Evolutionary conservation across 2,797 vertebrate species (phyloP), one percentile per base, ranked within the genome.

Genomic region (Pipistrellus pipistrellus): DNA sequence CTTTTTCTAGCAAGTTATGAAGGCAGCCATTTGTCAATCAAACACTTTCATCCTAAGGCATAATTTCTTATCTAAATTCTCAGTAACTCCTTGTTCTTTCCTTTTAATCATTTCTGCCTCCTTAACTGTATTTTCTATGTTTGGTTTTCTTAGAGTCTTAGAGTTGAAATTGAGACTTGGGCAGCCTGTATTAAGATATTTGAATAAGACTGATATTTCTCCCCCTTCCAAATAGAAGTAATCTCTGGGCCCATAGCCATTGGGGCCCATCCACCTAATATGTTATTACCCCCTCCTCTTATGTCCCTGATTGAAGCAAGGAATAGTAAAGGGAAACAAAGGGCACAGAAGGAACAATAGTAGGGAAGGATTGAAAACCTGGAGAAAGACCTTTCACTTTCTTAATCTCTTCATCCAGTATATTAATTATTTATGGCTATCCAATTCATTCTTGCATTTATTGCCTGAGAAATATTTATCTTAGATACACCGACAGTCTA

Each of bases 401-500:
- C 51, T 81, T 96, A 55, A 46, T 85, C n/a, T 46, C 13, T 53
- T 53, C 55, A 21, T 90, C 10, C 48, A 83, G 20, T 59, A 68
- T 25, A 59, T 69, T 83, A 51, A 73, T 46, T 85, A 20, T 53
- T 75, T 48, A 27, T 62, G 17, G 13, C 17, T 84, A 66, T 64
- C 80, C 48, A 66, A 41, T 38, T 75, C 53, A 77, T 66, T 48
- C 25, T 85, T 84, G 41, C 62, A 20, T 44, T 93, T 88, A 32
- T 71, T 89, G 51, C 25, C 73, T 85, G 20, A 93, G 48, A 80
- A 73, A 57, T 75, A 76, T 73, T 73, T 41, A 84, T 80, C 48
- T 53, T 55, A 62, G 41, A 73, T 18, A 68, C 77, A 84, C 2
- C 27, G 87, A 73, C 73, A 93, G 68, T 55, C 35, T 7, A 38